Conservation (phyloP, 2,113 vertebrate species). For the Seriola quinqueradiata region DNA sequence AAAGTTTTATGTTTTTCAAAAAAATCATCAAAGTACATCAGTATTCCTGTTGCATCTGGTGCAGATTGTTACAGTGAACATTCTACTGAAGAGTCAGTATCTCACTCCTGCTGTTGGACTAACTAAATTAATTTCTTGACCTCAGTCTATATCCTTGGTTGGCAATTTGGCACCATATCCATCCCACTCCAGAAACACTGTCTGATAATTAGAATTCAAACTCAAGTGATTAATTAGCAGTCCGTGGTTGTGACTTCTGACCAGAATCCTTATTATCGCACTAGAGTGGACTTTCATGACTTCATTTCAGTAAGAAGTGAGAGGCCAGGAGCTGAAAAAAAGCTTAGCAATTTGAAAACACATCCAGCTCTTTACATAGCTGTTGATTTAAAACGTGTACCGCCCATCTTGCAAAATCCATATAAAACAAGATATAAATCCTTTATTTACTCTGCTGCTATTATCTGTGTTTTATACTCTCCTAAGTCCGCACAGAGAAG, state of each 20-base stretch:
- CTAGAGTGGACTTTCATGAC: slow-evolving; percentile 53
- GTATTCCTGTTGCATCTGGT: slow-evolving; percentile 33
- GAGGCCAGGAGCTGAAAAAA: not conserved
- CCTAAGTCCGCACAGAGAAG: not conserved
- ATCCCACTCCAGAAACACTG: slow-evolving; percentile 72
- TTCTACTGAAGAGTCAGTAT: slow-evolving; percentile 42
- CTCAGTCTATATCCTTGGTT: slow-evolving; percentile 75
- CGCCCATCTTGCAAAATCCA: not conserved
- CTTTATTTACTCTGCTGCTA: slow-evolving; percentile 11
- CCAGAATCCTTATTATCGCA: slow-evolving; percentile 59
- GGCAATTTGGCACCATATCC: slow-evolving; percentile 79
- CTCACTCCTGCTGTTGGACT: slow-evolving; percentile 52
- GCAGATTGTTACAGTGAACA: slow-evolving; percentile 6
- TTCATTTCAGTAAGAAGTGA: slow-evolving; percentile 47
- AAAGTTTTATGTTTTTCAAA: not conserved
- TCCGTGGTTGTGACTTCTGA: slow-evolving; percentile 69
- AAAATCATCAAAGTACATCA: slow-evolving; percentile 6
- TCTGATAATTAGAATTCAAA: slow-evolving; percentile 83
- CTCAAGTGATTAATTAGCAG: slow-evolving; percentile 78
- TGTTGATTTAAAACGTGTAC: slow-evolving; percentile 18
- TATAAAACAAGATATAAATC: slow-evolving; percentile 6
- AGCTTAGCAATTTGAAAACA: not conserved
- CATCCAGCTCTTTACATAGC: not conserved
- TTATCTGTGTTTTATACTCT: slow-evolving; percentile 45
- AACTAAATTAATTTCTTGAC: slow-evolving; percentile 82